Evolutionary conservation across 2,113 vertebrate genomes (phyloP), one percentile per base, ranked within the genome.

Genomic region (Mystacornis crossleyi): DNA sequence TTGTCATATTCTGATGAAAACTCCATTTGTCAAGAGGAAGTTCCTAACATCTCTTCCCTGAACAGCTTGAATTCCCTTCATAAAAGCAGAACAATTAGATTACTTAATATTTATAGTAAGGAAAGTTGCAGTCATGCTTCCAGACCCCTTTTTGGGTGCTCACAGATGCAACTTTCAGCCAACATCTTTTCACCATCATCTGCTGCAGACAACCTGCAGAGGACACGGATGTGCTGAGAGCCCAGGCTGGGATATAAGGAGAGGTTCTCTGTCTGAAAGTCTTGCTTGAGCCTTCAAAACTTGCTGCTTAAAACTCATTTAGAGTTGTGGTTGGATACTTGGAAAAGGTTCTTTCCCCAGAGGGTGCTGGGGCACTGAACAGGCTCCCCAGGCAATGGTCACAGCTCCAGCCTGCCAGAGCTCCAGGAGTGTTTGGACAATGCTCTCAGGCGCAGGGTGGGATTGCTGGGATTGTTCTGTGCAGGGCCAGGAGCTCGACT

Each of bases 71-170:
- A 80, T 80, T 82, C 19, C 10, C 24, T 80, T 61, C 1, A 1
- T 23, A 50, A 93, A 86, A 87, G 23, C 24, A 92, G 55, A 90
- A 42, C 33, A 65, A 83, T 73, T 78, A 53, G 50, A 43, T 80
- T 62, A 83, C 11, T 92, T 81, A 57, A 48, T 77, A 88, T 73
- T 94, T 95, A 72, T 33, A 66, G 60, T 23, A 77, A 77, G 72
- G 23, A 36, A 83, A 86, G 54, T 45, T 11, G 2, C n/a, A 64
- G 31, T 61, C 1, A 17, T 80, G 33, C 54, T 86, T 90, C 31
- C 31, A 72, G 64, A 50, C 6, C 36, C 38, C 53, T 89, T 81
- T 85, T 60, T 60, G 61, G 12, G 40, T 70, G 45, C 42, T 86
- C 42, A 61, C 19, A 73, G 42, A 77, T 1, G 8, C 31, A 50